Conservation (phyloP, 2,888 invertebrate species). For the Lithophane ornitopus region DNA sequence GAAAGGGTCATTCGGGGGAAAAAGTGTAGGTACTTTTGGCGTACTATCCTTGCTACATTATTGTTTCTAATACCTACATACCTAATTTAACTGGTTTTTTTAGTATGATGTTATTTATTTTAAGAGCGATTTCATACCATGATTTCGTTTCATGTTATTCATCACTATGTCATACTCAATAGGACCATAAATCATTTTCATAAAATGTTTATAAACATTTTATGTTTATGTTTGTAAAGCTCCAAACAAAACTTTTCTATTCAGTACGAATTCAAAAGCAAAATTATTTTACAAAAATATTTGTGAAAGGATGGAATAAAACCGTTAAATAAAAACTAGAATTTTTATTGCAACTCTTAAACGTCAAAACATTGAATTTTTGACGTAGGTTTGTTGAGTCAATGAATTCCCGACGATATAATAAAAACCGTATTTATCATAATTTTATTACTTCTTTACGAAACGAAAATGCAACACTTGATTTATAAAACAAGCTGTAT, state of each 20-base stretch:
- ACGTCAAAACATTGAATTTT: slow-evolving; percentile 46
- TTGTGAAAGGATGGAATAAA: slow-evolving; percentile 23
- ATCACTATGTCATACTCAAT: no score
- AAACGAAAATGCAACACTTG: slow-evolving; percentile 48
- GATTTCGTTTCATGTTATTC: no score
- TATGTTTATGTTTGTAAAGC: no score
- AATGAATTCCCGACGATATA: slow-evolving; percentile 43
- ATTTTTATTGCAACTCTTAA: slow-evolving; percentile 38
- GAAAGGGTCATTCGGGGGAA: slow-evolving; percentile 3
- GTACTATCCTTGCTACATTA: background rate
- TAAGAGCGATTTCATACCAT: background rate
- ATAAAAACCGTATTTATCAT: slow-evolving; percentile 38
- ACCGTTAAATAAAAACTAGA: slow-evolving; percentile 23
- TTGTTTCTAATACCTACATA: no score
- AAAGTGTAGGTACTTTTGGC: background rate
- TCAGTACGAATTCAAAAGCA: background rate
- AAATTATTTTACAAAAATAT: slow-evolving; percentile 15
- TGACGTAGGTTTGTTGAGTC: slow-evolving; percentile 29
- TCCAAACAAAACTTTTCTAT: slow-evolving; percentile 3
- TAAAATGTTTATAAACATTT: background rate
- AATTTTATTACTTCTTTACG: slow-evolving; percentile 53
- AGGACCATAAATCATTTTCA: background rate
- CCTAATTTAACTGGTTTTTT: background rate
- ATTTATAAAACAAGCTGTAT: slow-evolving; percentile 39
- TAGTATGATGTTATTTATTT: slow-evolving; percentile 1